Conservation (phyloP, 2,888 invertebrate species). For the Esperia sulphurella region DNA sequence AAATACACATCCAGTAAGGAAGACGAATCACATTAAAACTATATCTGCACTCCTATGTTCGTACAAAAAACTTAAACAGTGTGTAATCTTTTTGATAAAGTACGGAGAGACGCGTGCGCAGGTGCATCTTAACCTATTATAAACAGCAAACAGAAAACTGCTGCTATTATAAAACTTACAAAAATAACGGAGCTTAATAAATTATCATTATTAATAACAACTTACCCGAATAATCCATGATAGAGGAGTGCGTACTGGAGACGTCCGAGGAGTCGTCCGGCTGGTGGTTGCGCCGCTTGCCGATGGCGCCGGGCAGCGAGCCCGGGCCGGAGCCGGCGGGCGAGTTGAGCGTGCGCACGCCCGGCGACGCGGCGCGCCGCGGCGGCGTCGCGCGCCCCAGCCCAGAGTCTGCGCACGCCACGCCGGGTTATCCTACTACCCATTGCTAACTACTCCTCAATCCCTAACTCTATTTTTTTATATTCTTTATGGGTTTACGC, state of each 20-base stretch:
- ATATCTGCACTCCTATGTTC: too few relatives aligned
- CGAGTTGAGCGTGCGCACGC: constrained; percentile 89
- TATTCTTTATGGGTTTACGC: too few relatives aligned
- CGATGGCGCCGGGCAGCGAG: constrained; percentile 91
- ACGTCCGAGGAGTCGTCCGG: constrained; percentile 93
- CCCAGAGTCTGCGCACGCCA: constrained; percentile 85
- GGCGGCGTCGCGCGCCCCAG: constrained; percentile 93
- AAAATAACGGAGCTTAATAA: too few relatives aligned
- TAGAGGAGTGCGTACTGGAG: constrained; percentile 90
- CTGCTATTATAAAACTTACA: too few relatives aligned
- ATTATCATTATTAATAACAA: constrained; percentile 8
- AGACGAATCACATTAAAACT: too few relatives aligned
- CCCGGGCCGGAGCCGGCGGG: constrained; percentile 86
- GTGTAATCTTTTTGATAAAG: too few relatives aligned
- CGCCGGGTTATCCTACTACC: constrained; percentile 10
- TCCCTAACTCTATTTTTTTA: too few relatives aligned
- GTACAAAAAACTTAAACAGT: too few relatives aligned
- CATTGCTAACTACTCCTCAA: not conserved
- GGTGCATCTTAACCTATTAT: too few relatives aligned
- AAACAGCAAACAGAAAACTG: too few relatives aligned
- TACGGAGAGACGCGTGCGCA: too few relatives aligned
- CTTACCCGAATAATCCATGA: constrained; percentile 92
- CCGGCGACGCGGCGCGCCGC: constrained; percentile 91
- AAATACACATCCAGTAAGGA: too few relatives aligned
- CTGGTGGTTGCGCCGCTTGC: constrained; percentile 82